Evolutionary conservation across 2,113 vertebrate genomes (phyloP), one percentile per base, ranked within the genome.

Genomic region (Nettapus auritus): DNA sequence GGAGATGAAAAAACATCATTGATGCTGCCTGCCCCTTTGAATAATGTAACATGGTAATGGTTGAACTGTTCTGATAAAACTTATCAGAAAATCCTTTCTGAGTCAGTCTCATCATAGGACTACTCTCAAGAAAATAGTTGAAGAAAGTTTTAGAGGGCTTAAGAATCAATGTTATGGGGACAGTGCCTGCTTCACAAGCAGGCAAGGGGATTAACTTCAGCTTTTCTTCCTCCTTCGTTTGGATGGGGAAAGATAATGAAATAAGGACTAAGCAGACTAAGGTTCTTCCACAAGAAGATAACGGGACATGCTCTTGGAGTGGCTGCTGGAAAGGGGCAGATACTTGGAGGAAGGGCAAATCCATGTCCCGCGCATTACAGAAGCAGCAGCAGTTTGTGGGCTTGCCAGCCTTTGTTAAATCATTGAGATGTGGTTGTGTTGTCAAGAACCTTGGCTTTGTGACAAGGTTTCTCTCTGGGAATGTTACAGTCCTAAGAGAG

Each of bases 21-120:
- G n/a, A 5, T 74, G 46, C 75, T 66, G 38, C 40, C 59, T 3
- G 1, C 76, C 75, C 33, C 52, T 89, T 95, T 44, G 34, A 62
- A 25, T 87, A 48, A 21, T n/a, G 11, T 60, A 68, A 44, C 2
- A 0, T 21, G 11, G 23, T 46, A 82, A 29, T 80, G 63, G 25
- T 71, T 92, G 57, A 92, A 62, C 48, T 44, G 26, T 71, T 89
- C 40, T 46, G 50, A 76, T 82, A 73, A 82, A 69, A 55, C 20
- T 64, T 89, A 76, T 13, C 62, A 73, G 34, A 59, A 38, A 89
- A 79, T 59, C 15, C 63, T 78, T 90, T 88, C 63, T 75, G 25
- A 91, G 70, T 94, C 67, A 78, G 31, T 56, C 42, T 81, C 84
- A 38, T 67, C 33, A 29, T 23, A 50, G 34, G 34, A 55, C 62